Evolutionary conservation across 2,113 vertebrate genomes (phyloP).

Genomic region (Gorsachius goisagi): DNA sequence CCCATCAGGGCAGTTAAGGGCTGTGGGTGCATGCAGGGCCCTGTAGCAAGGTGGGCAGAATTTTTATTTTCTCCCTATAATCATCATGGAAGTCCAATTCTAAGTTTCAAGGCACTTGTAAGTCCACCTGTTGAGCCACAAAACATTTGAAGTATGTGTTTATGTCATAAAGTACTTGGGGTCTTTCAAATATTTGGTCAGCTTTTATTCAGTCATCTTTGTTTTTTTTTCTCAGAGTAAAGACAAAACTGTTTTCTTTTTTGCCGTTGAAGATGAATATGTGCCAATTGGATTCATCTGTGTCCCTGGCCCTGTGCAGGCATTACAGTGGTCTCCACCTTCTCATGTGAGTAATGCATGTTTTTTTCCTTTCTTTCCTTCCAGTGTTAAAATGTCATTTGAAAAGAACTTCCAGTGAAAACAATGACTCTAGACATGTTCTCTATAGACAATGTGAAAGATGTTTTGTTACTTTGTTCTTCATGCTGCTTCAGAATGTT

Average conservation of each 20-base stretch:
- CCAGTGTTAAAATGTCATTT: neutral
- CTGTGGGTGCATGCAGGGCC: neutral
- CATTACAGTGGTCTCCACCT: slow-evolving; percentile 85
- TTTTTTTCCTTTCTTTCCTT: neutral
- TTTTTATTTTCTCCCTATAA: neutral
- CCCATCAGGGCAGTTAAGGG: neutral
- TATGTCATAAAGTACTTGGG: neutral
- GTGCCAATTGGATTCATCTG: slow-evolving; percentile 85
- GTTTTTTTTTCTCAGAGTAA: slow-evolving; percentile 77
- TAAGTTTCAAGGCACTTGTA: neutral
- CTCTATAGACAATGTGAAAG: neutral
- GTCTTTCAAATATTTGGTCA: neutral
- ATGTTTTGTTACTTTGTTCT: neutral
- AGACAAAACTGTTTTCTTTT: slow-evolving; percentile 93
- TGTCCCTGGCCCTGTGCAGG: slow-evolving; percentile 87
- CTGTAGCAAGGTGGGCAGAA: neutral
- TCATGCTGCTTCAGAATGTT: neutral
- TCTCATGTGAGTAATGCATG: slow-evolving; percentile 76
- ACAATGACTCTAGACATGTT: neutral
- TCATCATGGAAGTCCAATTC: neutral
- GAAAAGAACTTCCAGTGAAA: neutral
- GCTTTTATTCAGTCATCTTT: neutral
- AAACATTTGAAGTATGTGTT: neutral
- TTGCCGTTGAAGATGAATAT: slow-evolving; percentile 79
- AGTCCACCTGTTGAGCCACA: neutral